Evolutionary conservation across 2,888 invertebrate species (phyloP).

Genomic region (Amphipoea lucens): DNA sequence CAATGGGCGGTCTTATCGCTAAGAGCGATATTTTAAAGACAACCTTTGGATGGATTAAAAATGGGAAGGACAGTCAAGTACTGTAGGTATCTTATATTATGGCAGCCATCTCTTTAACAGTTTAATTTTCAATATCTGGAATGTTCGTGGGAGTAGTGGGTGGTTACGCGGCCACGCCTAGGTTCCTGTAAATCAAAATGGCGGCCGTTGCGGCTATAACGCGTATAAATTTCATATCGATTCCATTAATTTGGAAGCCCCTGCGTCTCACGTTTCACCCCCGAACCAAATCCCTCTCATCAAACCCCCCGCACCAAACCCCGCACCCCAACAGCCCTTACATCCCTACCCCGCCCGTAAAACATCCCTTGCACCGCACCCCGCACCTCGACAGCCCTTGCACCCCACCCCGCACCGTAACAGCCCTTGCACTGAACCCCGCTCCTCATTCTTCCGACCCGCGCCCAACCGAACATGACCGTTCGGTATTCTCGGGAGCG

Average conservation of each 20-base stretch:
- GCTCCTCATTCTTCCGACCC: not conserved
- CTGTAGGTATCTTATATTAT: too few relatives aligned
- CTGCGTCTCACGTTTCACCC: not conserved
- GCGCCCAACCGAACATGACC: not conserved
- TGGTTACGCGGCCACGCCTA: too few relatives aligned
- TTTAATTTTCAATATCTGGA: too few relatives aligned
- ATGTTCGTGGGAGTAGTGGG: not conserved
- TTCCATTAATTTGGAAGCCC: not conserved
- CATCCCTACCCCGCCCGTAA: not conserved
- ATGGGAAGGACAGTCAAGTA: too few relatives aligned
- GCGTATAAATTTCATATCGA: not conserved
- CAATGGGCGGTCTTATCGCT: too few relatives aligned
- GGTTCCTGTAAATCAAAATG: conserved; percentile 10
- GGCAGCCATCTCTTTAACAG: too few relatives aligned
- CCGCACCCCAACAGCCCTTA: not conserved
- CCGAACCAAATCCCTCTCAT: not conserved
- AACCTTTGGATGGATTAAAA: too few relatives aligned
- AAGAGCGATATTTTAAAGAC: too few relatives aligned
- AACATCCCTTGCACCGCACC: not conserved
- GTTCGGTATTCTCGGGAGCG: not conserved
- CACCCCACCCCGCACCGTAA: not conserved
- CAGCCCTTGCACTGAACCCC: conserved; percentile 9
- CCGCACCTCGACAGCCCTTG: not conserved
- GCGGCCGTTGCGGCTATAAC: not conserved
- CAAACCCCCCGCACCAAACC: too few relatives aligned